phyloP scores from a whole-genome alignment of 2,888 invertebrate genomes.

The Elysia crispata region DNA sequence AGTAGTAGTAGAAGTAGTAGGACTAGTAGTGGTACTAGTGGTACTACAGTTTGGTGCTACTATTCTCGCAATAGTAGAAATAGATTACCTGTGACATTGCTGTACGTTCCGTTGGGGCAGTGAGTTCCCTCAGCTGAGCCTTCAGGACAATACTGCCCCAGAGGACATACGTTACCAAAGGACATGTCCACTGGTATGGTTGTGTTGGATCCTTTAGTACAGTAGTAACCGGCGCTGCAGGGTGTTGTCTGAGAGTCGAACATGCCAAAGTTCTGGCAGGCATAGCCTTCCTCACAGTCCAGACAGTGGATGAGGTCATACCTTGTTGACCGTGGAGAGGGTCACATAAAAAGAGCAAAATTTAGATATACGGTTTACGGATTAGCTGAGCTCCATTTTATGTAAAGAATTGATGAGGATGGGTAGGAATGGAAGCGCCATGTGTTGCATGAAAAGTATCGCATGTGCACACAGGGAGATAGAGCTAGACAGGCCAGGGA shows the following conservation, averaged over 20 bases:
- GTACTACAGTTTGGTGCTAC: no score
- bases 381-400: no score
- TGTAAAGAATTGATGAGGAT: no score
- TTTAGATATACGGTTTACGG: background rate
- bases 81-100: slow-evolving; percentile 60
- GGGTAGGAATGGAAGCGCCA: no score
- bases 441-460: no score
- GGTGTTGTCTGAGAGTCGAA: slow-evolving; percentile 56
- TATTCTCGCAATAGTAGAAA: no score
- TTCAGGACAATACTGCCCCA: slow-evolving; percentile 72
- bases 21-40: no score
- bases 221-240: slow-evolving; percentile 73
- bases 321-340: slow-evolving; percentile 21
- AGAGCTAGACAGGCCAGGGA: no score
- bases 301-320: slow-evolving; percentile 68
- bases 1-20: no score
- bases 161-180: slow-evolving; percentile 71
- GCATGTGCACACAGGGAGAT: no score
- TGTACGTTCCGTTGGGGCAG: slow-evolving; percentile 75
- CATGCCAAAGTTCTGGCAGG: slow-evolving; percentile 71
- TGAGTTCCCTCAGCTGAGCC: slow-evolving; percentile 66
- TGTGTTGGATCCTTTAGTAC: slow-evolving; percentile 62
- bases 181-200: slow-evolving; percentile 58
- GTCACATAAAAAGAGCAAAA: background rate
- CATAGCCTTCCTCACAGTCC: slow-evolving; percentile 67